Percentiles rank a stretch among this genome's conserved stretches.
These are phyloP conservation scores for Nyctibius bracteatus DNA, from an alignment of 2,113 vertebrate genomes.

Conservation along the genomic window DNA sequence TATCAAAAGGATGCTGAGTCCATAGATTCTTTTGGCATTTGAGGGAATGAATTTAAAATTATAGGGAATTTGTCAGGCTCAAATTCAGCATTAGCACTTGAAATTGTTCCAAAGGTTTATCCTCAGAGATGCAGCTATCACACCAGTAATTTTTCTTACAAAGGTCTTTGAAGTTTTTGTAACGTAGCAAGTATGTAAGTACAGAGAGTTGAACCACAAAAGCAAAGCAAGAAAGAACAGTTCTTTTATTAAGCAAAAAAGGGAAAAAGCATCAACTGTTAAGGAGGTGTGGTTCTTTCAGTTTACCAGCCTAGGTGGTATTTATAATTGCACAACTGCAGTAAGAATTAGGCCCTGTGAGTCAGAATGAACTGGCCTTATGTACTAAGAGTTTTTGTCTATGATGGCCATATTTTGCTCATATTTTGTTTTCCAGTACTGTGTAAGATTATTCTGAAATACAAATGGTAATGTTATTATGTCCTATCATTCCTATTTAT, in stretches of 20 bases:
- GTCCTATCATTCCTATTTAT: not conserved
- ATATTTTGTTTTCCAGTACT: not conserved
- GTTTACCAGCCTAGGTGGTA: not conserved
- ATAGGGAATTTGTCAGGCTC: slow-evolving; percentile 11
- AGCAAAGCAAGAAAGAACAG: not conserved
- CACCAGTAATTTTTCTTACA: slow-evolving; percentile 7
- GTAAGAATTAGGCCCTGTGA: not conserved
- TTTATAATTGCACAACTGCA: slow-evolving; percentile 25
- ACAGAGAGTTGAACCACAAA: slow-evolving; percentile 25
- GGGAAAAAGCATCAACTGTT: not conserved
- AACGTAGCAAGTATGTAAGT: not conserved
- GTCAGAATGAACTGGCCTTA: not conserved
- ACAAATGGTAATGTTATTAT: not conserved
- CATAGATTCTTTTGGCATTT: slow-evolving; percentile 12
- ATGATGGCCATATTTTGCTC: not conserved
- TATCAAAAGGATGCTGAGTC: slow-evolving; percentile 16
- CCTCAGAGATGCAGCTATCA: not conserved
- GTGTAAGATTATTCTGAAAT: not conserved
- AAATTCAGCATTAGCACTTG: slow-evolving; percentile 28
- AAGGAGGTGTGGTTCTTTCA: not conserved
- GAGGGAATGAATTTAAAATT: slow-evolving; percentile 29
- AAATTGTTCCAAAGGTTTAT: slow-evolving; percentile 3
- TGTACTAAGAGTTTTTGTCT: not conserved
- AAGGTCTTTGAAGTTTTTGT: slow-evolving; percentile 29
- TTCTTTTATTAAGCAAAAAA: not conserved